Evolutionary conservation across 2,888 invertebrate genomes (phyloP).

Genomic region (Ichneumoninae sp.): DNA sequence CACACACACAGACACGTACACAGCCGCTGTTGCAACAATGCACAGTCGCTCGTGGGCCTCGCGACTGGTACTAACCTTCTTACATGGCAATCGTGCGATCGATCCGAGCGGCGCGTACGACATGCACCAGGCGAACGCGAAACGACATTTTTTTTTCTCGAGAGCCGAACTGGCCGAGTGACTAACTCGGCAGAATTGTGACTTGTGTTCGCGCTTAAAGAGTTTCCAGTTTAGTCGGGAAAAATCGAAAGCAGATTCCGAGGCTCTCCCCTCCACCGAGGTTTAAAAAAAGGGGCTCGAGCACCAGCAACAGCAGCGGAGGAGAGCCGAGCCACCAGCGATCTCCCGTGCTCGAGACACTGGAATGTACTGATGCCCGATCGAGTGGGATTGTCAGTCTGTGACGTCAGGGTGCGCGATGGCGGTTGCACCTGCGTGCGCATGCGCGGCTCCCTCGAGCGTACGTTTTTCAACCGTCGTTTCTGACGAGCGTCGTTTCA

Average conservation of each 20-base stretch:
- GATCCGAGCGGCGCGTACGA: constrained; percentile 69
- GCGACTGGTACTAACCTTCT: constrained; percentile 71
- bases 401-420: constrained; percentile 64
- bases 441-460: constrained; percentile 27
- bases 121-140: constrained; percentile 58
- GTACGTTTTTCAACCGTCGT: background rate
- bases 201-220: background rate
- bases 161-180: background rate
- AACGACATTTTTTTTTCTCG: constrained; percentile 45
- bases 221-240: background rate
- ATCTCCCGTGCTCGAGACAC: constrained; percentile 46
- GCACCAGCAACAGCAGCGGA: constrained; percentile 28
- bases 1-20: background rate
- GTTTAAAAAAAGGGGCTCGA: constrained; percentile 36
- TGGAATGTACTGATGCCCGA: constrained; percentile 63
- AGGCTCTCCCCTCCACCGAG: background rate
- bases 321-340: constrained; percentile 27
- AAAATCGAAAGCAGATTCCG: constrained; percentile 52
- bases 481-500: constrained; percentile 1
- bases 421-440: constrained; percentile 58
- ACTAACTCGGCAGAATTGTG: background rate
- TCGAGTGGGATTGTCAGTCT: constrained; percentile 52
- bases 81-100: constrained; percentile 72
- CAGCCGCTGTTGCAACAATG: constrained; percentile 29
- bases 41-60: background rate